Base-by-base conservation (phyloP, 2,113 vertebrate genomes). In the Loxodonta africana region DNA sequence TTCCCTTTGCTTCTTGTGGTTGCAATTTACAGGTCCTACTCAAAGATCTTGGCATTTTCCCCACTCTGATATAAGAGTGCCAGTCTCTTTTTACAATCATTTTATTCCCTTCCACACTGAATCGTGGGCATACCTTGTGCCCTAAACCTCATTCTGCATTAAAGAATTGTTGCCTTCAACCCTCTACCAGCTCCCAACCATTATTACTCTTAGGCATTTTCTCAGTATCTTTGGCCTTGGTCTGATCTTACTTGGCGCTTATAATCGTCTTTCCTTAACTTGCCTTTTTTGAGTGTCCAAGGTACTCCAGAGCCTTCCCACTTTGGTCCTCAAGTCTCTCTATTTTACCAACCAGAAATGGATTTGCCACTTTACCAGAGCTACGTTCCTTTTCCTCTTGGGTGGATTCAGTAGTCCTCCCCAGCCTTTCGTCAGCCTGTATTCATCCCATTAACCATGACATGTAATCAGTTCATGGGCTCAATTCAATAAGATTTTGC, bases 1-100 rank as follows among this genome's bases (percentile, higher is more conserved):
- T 2, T 48, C 7, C 46, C 4, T 15, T 12, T 28, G 37, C 1
- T 57, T 12, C 53, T 57, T 28, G 1, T 6, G 1, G 1, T 15
- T 62, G 26, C 41, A 12, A 2, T 0, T 71, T n/a, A 63, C 28
- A 7, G 37, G 8, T 85, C 37, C 2, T 63, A 63, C 21, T 63
- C 62, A 63, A 14, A 63, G 53, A 12, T 63, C 46, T 57, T 12
- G 25, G 26, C 30, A 1, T 10, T 14, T n/a, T 1, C 62, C 71
- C 62, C 23, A 4, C 3, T 78, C 14, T 6, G 46, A 63, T 25
- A 30, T 1, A n/a, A 33, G 6, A 6, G 62, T 57, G 53, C 53
- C 53, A 12, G 4, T 57, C 53, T 57, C 12, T 14, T 17, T 48
- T 57, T 57, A 14, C 53, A 57, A 14, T 57, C 6, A 25, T 26